A percentile compares a stretch with the other conserved stretches of the same genome.
Evolutionary conservation across 2,888 invertebrate genomes (phyloP).

Genomic region (Taphrorychus bicolor): DNA sequence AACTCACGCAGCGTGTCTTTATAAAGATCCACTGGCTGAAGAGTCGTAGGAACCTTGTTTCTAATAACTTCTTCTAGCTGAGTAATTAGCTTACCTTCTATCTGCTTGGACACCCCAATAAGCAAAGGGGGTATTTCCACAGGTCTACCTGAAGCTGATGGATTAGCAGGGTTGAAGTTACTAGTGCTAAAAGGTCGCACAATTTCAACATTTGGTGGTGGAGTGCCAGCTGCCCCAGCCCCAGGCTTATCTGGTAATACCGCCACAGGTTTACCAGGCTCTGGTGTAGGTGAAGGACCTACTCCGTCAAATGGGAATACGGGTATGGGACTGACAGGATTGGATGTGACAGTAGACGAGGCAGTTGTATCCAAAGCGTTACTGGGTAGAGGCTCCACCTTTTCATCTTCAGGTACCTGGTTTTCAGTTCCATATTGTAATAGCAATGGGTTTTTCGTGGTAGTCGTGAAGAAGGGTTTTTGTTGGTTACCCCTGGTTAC

Average conservation of each 20-base stretch:
- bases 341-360: not conserved
- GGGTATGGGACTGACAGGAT: not conserved
- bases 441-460: slow-evolving; percentile 7
- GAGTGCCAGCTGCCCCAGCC: not conserved
- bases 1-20: slow-evolving; percentile 11
- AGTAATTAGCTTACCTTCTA: slow-evolving; percentile 23
- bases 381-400: slow-evolving; percentile 3
- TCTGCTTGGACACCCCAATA: slow-evolving; percentile 24
- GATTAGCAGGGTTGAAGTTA: not conserved
- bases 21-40: slow-evolving; percentile 16
- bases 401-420: slow-evolving; percentile 2
- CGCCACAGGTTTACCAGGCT: not conserved
- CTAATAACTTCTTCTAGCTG: slow-evolving; percentile 20
- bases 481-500: not conserved
- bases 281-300: not conserved
- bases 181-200: not conserved
- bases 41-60: slow-evolving; percentile 5
- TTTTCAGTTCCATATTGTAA: slow-evolving; percentile 18
- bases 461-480: not conserved
- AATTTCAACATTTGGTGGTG: no score
- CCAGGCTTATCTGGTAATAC: not conserved
- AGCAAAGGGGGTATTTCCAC: slow-evolving; percentile 2
- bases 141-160: not conserved
- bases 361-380: not conserved
- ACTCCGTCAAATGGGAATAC: no score